Base-by-base conservation (phyloP, 2,888 invertebrate species). In the Rosalia funebris region DNA sequence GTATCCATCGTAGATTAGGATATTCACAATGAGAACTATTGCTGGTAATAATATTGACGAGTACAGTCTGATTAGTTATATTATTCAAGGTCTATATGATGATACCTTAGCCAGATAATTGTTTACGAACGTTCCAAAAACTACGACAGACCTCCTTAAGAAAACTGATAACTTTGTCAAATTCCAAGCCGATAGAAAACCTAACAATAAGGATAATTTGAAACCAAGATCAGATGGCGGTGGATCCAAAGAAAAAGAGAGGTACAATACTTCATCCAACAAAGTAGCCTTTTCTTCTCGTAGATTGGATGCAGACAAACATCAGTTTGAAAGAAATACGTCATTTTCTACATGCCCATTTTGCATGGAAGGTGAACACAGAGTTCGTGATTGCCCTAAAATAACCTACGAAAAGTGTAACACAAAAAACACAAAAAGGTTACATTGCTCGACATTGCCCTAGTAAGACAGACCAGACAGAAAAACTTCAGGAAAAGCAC, bases 351-450 rank as follows among this genome's bases (percentile, higher is more conserved):
- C 2, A 15, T 41, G 41, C 15, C 41, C 41, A 12, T 41, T 41
- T 41, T 41, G 41, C 16, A 15, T 41, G 16, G 41, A 41, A 14
- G 41, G 2, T 15, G 41, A 41, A 41, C 41, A 41, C 15, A 15
- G 41, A 14, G 41, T n/a, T n/a, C n/a, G n/a, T n/a, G n/a, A n/a
- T n/a, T n/a, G n/a, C n/a, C n/a, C n/a, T n/a, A n/a, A n/a, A n/a
- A n/a, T n/a, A n/a, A n/a, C n/a, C n/a, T n/a, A n/a, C n/a, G n/a
- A n/a, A n/a, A n/a, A n/a, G n/a, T 15, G 14, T 7, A 14, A 25
- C 9, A 9, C 25, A 9, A 25, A n/a, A n/a, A n/a, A n/a, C n/a
- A n/a, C n/a, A n/a, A n/a, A n/a, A 25, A 9, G 25, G 25, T 25
- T 9, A 25, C 25, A 25, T 25, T 25, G 25, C 25, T 25, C 3